These are phyloP conservation scores for Micromussa lordhowensis DNA, from an alignment of 92 coral and sea anemone species.

Conservation along the genomic window DNA sequence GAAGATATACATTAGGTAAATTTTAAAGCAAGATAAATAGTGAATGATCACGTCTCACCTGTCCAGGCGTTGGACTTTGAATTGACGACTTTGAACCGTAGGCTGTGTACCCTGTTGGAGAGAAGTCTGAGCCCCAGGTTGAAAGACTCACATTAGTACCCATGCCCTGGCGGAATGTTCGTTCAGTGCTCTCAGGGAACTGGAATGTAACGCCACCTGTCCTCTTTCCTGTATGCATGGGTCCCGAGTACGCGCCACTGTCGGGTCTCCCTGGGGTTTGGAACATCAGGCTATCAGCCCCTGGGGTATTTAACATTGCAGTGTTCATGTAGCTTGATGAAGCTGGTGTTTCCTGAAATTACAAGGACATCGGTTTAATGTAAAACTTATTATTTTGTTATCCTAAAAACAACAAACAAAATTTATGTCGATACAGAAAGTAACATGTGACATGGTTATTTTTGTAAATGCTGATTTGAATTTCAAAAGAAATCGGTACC, in stretches of 20 bases:
- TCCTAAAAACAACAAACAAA: no score
- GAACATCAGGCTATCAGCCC: conserved; percentile 63
- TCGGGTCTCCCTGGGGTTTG: conserved; percentile 72
- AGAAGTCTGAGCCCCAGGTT: conserved; percentile 98
- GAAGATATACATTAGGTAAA: no score
- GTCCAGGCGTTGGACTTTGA: conserved; percentile 54
- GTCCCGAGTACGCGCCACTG: conserved; percentile 17
- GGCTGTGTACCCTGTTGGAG: conserved; percentile 60
- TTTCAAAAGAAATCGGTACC: no score
- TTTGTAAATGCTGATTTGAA: no score
- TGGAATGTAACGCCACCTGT: conserved; percentile 52
- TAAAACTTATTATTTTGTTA: no score
- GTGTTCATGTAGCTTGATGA: conserved; percentile 71
- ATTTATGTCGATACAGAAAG: no score
- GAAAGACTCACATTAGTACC: conserved; percentile 80
- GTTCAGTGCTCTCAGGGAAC: conserved; percentile 69
- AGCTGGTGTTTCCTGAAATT: conserved; percentile 73
- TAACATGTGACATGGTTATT: no score
- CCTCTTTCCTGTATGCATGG: conserved; percentile 24
- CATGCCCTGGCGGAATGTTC: conserved; percentile 78
- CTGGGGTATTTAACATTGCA: conserved; percentile 79
- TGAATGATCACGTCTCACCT: conserved; percentile 2
- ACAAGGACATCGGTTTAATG: no score
- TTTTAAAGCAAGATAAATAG: no score
- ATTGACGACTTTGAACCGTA: conserved; percentile 3